phyloP scores from a whole-genome alignment of 2,888 invertebrate genomes.

The Drosophila putrida region DNA sequence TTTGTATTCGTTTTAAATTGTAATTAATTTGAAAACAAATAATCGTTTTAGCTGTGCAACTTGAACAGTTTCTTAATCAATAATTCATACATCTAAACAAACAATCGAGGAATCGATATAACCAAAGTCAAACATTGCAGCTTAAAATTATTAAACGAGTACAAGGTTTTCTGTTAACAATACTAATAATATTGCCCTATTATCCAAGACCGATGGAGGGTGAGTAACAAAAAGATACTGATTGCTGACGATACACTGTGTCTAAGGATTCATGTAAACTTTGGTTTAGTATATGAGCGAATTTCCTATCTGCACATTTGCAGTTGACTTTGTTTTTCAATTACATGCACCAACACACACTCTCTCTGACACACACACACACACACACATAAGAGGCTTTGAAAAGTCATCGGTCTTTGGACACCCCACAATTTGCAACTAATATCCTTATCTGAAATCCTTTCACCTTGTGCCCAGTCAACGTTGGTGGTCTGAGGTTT shows the following conservation, averaged over 20 bases:
- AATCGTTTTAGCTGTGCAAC: no score
- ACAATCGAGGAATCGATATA: slow-evolving; percentile 1
- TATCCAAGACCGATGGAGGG: background rate
- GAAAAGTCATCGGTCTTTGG: slow-evolving; percentile 23
- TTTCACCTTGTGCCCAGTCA: slow-evolving; percentile 30
- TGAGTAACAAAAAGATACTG: background rate
- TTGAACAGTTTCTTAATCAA: background rate
- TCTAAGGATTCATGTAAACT: background rate
- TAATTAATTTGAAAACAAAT: no score
- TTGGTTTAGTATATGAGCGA: background rate
- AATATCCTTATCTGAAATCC: slow-evolving; percentile 3
- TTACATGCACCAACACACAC: background rate
- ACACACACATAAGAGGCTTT: background rate
- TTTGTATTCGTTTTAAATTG: no score
- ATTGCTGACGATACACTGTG: background rate
- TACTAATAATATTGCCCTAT: slow-evolving; percentile 9
- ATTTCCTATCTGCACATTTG: no score
- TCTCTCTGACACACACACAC: no score
- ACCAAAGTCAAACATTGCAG: background rate
- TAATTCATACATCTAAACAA: background rate
- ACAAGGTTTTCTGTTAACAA: slow-evolving; percentile 1
- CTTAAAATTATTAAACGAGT: slow-evolving; percentile 1
- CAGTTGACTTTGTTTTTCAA: slow-evolving; percentile 9
- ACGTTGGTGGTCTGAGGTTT: slow-evolving; percentile 25
- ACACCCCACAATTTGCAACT: slow-evolving; percentile 14